Conservation (phyloP, 2,888 invertebrate genomes). For the Dynastes grantii region DNA sequence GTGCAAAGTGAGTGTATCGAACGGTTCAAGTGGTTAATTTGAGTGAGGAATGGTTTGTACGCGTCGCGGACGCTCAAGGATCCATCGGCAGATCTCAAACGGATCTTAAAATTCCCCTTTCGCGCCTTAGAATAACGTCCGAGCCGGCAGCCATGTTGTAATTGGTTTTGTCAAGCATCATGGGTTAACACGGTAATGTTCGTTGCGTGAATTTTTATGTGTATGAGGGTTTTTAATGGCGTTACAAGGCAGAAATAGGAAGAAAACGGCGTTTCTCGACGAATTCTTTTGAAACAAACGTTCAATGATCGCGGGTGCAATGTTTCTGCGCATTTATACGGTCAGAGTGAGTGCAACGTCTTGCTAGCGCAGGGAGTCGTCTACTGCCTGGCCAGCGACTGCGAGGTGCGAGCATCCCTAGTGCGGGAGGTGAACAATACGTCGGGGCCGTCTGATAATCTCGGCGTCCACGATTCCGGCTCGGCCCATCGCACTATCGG, state of each 20-base stretch:
- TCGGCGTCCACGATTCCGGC: conserved; percentile 62
- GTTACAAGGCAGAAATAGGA: conserved; percentile 56
- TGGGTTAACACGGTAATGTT: conserved; percentile 69
- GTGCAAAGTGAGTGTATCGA: conserved; percentile 50
- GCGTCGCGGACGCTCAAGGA: conserved; percentile 12
- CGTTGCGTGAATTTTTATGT: conserved; percentile 61
- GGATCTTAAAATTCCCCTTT: conserved; percentile 61
- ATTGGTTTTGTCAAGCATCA: conserved; percentile 70
- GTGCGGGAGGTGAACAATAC: conserved; percentile 70
- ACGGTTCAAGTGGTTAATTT: conserved; percentile 38
- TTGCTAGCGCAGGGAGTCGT: conserved; percentile 72
- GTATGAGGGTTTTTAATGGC: conserved; percentile 54
- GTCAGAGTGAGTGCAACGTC: conserved; percentile 70
- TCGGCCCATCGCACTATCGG: conserved; percentile 64
- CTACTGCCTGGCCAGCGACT: conserved; percentile 67
- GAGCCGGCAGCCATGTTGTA: conserved; percentile 72
- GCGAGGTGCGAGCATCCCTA: conserved; percentile 68
- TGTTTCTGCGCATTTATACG: conserved; percentile 71
- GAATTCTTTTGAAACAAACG: conserved; percentile 64
- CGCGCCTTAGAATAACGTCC: conserved; percentile 69
- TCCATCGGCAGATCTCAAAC: conserved; percentile 46
- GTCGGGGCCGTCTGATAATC: conserved; percentile 63
- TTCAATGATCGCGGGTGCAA: conserved; percentile 66
- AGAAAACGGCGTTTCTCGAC: conserved; percentile 61
- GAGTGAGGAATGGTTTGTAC: conserved; percentile 42